Evolutionary conservation across 30 jellyfish, hydroid and myxozoan genomes (phyloP), one percentile per base, ranked within the genome.

Genomic region (Hydractinia symbiolongicarpus): DNA sequence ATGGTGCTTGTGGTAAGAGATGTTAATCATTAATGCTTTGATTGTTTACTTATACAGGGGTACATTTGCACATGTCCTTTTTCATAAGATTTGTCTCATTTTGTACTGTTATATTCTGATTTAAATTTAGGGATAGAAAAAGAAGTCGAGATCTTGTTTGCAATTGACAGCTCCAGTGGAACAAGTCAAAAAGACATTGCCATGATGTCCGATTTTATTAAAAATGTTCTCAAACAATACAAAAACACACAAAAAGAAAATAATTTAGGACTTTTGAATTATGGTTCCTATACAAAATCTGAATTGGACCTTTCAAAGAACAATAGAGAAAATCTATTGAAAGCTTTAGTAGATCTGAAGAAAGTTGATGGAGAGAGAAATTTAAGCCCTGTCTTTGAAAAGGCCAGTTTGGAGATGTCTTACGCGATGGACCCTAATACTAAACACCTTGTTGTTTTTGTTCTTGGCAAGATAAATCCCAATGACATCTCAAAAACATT

Each of bases 121-220:
- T 14, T 56, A 7, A 1, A 55, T 68, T 21, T 53, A 85, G 94
- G 82, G n/a, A 61, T 70, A 50, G 9, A 56, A 54, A 75, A 71
- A 54, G 79, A 85, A 19, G 67, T 85, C 53, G 94, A 85, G 62
- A 40, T 79, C 55, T 56, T 85, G 67, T 85, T 57, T 57, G 67
- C 79, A 16, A 11, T 85, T 21, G 94, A 85, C 56, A 57, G 84
- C 4, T 78, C 89, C 21, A 53, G 64, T 21, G 50, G 60, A 8
- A 81, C 72, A 13, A 78, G 80, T 74, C 51, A 49, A 53, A 70
- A 7, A 7, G 53, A 55, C 20, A 50, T 85, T 72, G 79, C 30
- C 80, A 67, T 52, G 51, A 55, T 85, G 89, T 77, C 56, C n/a
- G 86, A 68, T 21, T 70, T 77, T 53, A 73, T 85, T 50, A 19